Conservation (phyloP, 2,113 vertebrate species). For the Apodemus speciosus region DNA sequence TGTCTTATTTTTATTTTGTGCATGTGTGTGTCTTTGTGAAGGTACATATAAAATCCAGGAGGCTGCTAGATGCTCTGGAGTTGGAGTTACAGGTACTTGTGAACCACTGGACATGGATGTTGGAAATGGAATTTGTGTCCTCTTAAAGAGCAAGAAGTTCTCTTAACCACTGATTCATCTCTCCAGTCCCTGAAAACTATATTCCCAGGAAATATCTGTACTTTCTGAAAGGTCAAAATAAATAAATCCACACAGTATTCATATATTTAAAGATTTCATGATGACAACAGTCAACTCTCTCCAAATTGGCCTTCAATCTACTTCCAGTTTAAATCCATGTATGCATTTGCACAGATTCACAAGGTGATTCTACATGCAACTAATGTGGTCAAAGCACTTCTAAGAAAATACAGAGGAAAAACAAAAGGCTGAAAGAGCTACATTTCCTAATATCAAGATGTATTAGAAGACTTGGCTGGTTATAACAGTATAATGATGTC, state of each 20-base stretch:
- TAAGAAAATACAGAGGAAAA: background rate
- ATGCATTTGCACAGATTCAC: background rate
- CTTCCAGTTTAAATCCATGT: background rate
- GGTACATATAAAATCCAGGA: background rate
- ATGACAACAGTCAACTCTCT: background rate
- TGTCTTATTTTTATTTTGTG: background rate
- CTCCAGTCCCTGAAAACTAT: background rate
- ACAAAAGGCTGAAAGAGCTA: background rate
- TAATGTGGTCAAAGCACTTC: background rate
- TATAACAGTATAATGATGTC: background rate
- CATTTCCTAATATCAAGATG: background rate
- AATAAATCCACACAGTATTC: background rate
- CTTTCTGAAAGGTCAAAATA: background rate
- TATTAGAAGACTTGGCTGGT: background rate
- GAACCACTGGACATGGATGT: background rate
- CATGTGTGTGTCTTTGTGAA: background rate
- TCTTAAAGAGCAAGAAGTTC: background rate
- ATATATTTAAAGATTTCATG: background rate
- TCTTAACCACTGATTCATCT: background rate
- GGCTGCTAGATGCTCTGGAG: background rate
- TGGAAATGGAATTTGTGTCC: background rate
- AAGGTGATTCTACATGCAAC: background rate
- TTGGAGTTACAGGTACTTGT: background rate
- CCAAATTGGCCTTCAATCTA: background rate
- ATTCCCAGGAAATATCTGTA: conserved; percentile 15